Evolutionary conservation across 2,888 invertebrate genomes (phyloP).

Genomic region (Thelaira solivaga): DNA sequence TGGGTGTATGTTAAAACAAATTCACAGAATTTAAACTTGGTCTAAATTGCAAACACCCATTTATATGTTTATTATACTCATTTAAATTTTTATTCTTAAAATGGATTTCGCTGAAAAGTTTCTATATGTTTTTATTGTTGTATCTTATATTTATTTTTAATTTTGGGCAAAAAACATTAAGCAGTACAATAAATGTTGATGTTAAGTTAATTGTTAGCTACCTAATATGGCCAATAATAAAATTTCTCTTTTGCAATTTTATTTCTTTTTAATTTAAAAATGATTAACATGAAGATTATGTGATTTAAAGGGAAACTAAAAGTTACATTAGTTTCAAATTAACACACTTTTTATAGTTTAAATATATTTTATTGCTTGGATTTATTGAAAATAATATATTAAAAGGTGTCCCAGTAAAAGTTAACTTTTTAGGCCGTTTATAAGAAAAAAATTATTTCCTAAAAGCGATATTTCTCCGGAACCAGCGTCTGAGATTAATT

Average conservation of each 20-base stretch:
- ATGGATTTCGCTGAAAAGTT: conserved; percentile 18
- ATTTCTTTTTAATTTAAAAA: not conserved
- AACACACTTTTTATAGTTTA: no score
- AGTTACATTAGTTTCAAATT: conserved; percentile 15
- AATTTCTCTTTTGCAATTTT: not conserved
- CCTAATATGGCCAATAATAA: conserved; percentile 24
- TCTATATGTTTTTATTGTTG: not conserved
- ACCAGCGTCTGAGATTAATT: no score
- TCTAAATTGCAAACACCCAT: no score
- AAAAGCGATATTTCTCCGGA: no score
- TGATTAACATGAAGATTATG: conserved; percentile 16
- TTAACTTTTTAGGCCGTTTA: no score
- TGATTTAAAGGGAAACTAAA: conserved; percentile 32
- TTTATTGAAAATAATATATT: not conserved
- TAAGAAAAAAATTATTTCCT: no score
- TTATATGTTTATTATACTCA: no score
- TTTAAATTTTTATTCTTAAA: no score
- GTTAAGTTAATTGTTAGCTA: conserved; percentile 24
- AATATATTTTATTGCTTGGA: not conserved
- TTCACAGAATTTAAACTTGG: no score
- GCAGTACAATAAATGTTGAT: conserved; percentile 25
- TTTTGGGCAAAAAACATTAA: conserved; percentile 37
- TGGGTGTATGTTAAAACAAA: no score
- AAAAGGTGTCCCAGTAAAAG: not conserved
- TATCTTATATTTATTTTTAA: not conserved